phyloP scores from a whole-genome alignment of 1,140 invertebrate species.

The Cydia pomonella region DNA sequence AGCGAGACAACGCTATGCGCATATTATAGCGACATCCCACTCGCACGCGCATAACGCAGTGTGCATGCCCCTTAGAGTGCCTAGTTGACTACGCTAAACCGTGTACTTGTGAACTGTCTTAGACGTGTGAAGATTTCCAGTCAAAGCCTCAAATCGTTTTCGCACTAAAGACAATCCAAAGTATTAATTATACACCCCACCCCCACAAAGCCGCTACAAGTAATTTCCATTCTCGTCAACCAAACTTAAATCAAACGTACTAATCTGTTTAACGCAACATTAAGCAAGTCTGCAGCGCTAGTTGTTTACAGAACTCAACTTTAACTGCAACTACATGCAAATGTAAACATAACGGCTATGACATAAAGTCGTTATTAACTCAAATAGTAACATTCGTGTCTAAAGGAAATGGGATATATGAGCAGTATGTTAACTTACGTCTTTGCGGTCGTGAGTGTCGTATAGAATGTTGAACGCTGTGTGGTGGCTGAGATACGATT shows the following conservation, averaged over 20 bases:
- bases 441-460: neutral
- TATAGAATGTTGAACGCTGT: slow-evolving; percentile 6
- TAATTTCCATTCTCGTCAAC: slow-evolving; percentile 14
- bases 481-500: neutral
- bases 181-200: neutral
- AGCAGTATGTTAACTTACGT: neutral
- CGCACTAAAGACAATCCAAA: neutral
- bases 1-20: too few species aligned
- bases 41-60: too few species aligned
- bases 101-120: too few species aligned
- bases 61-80: too few species aligned
- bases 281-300: neutral
- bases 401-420: neutral
- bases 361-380: slow-evolving; percentile 17
- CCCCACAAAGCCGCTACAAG: neutral
- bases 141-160: neutral
- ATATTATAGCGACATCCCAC: too few species aligned
- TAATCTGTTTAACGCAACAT: slow-evolving; percentile 15
- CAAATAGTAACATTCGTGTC: neutral
- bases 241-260: slow-evolving; percentile 4
- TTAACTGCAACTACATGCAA: slow-evolving; percentile 8
- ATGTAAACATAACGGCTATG: slow-evolving; percentile 7
- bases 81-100: too few species aligned
- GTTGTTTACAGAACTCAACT: slow-evolving; percentile 9
- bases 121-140: neutral